phyloP scores from a whole-genome alignment of 2,888 invertebrate genomes.

The Pollenia labialis region DNA sequence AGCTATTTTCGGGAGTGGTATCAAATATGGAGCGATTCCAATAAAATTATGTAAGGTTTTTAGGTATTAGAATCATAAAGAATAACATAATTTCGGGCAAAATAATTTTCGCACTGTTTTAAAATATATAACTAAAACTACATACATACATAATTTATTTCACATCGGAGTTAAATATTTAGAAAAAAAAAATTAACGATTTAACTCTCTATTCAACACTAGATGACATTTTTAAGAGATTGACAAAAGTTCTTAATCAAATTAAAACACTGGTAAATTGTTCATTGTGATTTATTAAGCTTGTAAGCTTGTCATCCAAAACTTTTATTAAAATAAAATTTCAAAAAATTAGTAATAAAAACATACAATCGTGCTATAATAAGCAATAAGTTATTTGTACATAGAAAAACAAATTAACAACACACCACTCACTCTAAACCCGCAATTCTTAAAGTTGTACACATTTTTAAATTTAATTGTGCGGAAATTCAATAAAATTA shows the following conservation, averaged over 20 bases:
- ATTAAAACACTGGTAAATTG: constrained; percentile 1
- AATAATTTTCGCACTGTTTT: too few species aligned
- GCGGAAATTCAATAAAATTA: constrained; percentile 55
- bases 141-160: too few species aligned
- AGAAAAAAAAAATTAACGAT: too few species aligned
- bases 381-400: constrained; percentile 3
- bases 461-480: constrained; percentile 54
- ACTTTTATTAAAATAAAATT: neutral
- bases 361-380: neutral
- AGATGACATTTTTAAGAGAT: too few species aligned
- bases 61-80: too few species aligned
- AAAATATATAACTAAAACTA: too few species aligned
- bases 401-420: constrained; percentile 8
- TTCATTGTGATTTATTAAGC: neutral
- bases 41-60: too few species aligned
- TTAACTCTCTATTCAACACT: too few species aligned
- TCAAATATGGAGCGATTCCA: too few species aligned
- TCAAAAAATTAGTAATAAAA: neutral
- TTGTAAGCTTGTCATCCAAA: neutral
- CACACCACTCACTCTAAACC: neutral
- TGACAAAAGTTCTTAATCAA: neutral
- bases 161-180: too few species aligned
- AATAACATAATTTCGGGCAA: too few species aligned
- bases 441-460: constrained; percentile 3
- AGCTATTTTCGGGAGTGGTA: too few species aligned